Evolutionary conservation across 2,888 invertebrate species (phyloP).

Genomic region (Callosobruchus maculatus): DNA sequence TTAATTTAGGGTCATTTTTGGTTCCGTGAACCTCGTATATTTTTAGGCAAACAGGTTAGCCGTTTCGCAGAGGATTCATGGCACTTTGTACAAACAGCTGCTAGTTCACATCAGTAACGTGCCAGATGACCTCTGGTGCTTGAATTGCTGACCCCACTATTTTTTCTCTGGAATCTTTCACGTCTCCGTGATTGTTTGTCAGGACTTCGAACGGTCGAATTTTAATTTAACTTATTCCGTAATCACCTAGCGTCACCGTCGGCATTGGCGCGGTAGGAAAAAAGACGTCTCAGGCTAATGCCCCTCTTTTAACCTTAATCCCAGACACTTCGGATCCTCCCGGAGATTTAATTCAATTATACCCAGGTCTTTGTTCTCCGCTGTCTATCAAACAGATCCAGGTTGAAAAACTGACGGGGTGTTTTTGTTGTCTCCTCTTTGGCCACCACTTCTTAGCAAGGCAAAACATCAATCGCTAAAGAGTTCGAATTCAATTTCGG

Average conservation of each 20-base stretch:
- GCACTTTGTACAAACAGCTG: too few relatives aligned
- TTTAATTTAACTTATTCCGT: not conserved
- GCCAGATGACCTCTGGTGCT: too few relatives aligned
- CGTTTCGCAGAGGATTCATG: too few relatives aligned
- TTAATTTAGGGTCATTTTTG: too few relatives aligned
- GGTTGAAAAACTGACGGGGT: not conserved
- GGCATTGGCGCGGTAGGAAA: not conserved
- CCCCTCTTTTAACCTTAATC: not conserved
- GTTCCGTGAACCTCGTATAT: too few relatives aligned
- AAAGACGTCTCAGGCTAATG: not conserved
- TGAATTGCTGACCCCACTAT: too few relatives aligned
- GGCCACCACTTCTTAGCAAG: not conserved
- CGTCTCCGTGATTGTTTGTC: not conserved
- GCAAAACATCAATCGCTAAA: not conserved
- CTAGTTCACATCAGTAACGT: too few relatives aligned
- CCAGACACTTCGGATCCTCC: not conserved
- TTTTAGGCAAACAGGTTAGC: too few relatives aligned
- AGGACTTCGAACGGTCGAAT: not conserved
- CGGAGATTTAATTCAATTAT: not conserved
- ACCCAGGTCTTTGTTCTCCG: not conserved
- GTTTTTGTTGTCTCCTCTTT: not conserved
- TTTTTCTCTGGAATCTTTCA: too few relatives aligned
- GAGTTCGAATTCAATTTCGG: too few relatives aligned
- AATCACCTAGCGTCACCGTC: not conserved
- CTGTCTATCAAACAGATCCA: not conserved